Percentiles rank a stretch among this genome's conserved stretches.
Evolutionary conservation across 1,140 invertebrate species (phyloP).

Genomic region (Drosophila parabipectinata): DNA sequence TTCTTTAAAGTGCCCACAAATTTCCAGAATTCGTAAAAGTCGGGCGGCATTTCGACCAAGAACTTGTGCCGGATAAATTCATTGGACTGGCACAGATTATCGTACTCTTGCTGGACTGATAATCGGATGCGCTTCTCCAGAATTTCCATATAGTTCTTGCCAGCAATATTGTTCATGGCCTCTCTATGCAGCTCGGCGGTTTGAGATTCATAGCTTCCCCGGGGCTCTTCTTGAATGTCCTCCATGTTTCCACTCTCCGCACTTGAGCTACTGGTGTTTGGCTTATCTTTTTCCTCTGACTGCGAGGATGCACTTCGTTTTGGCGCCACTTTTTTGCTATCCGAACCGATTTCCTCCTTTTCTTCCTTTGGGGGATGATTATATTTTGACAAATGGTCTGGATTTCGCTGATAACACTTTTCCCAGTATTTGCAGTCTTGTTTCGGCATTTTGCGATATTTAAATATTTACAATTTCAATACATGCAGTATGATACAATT

Average conservation of each 20-base stretch:
- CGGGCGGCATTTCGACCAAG: constrained; percentile 93
- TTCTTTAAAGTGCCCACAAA: constrained; percentile 89
- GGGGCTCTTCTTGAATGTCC: constrained; percentile 8
- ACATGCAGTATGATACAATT: constrained; percentile 11
- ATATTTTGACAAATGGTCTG: constrained; percentile 89
- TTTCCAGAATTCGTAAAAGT: constrained; percentile 94
- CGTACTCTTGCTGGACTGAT: constrained; percentile 75
- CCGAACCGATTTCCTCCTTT: background rate
- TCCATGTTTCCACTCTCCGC: constrained; percentile 13
- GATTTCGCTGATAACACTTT: constrained; percentile 94
- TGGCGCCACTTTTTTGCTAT: constrained; percentile 63
- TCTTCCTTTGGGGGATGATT: constrained; percentile 87
- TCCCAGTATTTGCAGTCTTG: constrained; percentile 90
- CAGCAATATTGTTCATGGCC: constrained; percentile 68
- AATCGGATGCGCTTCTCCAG: constrained; percentile 76
- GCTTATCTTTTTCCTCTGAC: constrained; percentile 10
- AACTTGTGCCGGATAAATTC: constrained; percentile 90
- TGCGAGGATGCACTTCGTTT: constrained; percentile 55
- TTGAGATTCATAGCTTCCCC: constrained; percentile 54
- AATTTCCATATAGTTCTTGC: constrained; percentile 78
- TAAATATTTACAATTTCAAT: constrained; percentile 20
- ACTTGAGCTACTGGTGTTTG: constrained; percentile 33
- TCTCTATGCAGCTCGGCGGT: constrained; percentile 67
- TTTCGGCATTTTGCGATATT: constrained; percentile 63
- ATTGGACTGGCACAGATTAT: constrained; percentile 70